These are phyloP conservation scores for Brotogeris chrysoptera DNA, from an alignment of 2,797 vertebrate genomes.

Conservation along the genomic window DNA sequence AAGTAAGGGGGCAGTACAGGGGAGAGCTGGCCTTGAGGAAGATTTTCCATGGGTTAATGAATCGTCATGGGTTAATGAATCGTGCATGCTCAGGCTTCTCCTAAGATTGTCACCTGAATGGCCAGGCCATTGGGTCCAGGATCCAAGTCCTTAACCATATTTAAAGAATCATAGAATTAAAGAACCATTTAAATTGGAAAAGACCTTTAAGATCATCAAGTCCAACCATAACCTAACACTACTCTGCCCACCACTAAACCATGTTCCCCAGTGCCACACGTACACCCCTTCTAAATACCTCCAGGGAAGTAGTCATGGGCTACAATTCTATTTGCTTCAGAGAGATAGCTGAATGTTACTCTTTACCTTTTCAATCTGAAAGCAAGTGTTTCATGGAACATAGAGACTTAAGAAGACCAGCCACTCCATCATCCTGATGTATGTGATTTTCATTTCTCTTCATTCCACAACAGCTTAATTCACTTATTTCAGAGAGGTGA, in stretches of 20 bases:
- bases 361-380: background rate
- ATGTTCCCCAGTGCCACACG: background rate
- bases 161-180: background rate
- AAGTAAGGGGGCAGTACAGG: background rate
- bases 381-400: background rate
- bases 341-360: background rate
- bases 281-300: background rate
- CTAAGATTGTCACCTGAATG: background rate
- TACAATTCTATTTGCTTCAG: background rate
- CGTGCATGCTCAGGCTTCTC: background rate
- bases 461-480: background rate
- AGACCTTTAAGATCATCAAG: background rate
- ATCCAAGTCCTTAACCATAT: background rate
- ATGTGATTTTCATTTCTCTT: background rate
- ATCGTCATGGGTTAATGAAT: background rate
- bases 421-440: background rate
- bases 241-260: background rate
- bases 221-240: background rate
- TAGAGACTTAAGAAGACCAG: background rate
- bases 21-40: background rate
- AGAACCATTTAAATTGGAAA: background rate
- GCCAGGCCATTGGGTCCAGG: no score
- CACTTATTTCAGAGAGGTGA: background rate
- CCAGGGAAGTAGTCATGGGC: background rate
- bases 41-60: background rate